phyloP scores from a whole-genome alignment of 2,113 vertebrate genomes.

The Pseudorectes ferrugineus region DNA sequence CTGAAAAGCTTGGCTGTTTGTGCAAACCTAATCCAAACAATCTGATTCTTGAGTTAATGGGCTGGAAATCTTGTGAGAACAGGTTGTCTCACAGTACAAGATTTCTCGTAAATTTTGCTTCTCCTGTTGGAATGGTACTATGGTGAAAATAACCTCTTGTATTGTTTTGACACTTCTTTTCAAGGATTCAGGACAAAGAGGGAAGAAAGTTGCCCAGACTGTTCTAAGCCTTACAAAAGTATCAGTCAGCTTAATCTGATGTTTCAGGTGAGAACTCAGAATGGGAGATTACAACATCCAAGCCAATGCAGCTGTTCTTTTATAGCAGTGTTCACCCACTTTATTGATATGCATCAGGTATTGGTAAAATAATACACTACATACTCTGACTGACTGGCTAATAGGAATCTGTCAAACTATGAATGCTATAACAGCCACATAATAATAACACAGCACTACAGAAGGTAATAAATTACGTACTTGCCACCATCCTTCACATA shows the following conservation, averaged over 20 bases:
- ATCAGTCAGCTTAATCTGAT: not conserved
- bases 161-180: not conserved
- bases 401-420: slow-evolving; percentile 64
- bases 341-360: slow-evolving; percentile 31
- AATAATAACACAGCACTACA: slow-evolving; percentile 59
- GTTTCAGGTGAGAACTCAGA: slow-evolving; percentile 2
- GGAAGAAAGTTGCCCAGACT: not conserved
- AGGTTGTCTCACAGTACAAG: slow-evolving; percentile 17
- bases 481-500: slow-evolving; percentile 39
- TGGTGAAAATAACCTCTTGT: not conserved
- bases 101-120: not conserved
- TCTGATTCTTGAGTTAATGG: slow-evolving; percentile 55
- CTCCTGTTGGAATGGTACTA: not conserved
- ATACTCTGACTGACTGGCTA: slow-evolving; percentile 43
- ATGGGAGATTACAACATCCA: not conserved
- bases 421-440: slow-evolving; percentile 61
- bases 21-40: slow-evolving; percentile 47
- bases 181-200: not conserved
- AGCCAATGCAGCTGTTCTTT: not conserved
- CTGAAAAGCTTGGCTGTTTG: slow-evolving; percentile 36
- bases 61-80: slow-evolving; percentile 52
- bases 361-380: slow-evolving; percentile 25
- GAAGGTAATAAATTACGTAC: slow-evolving; percentile 43
- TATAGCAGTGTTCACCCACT: not conserved
- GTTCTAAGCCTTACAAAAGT: not conserved